Conservation (phyloP, 2,888 invertebrate genomes). For the Eupithecia tripunctaria region DNA sequence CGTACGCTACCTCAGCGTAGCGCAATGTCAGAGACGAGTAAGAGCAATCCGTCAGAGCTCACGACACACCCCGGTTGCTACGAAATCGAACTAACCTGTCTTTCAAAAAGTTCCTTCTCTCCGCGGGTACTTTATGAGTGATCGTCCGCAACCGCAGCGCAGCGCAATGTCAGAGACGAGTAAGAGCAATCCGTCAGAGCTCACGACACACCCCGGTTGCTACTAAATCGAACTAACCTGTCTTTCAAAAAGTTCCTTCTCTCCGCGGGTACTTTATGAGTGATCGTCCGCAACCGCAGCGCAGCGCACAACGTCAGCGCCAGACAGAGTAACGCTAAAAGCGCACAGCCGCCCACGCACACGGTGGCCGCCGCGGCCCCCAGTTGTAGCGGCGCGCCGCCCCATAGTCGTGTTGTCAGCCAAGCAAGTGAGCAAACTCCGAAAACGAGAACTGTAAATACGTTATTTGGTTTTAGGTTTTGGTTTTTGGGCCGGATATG, state of each 20-base stretch:
- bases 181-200: too few relatives aligned
- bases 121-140: slow-evolving; percentile 84
- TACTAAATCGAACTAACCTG: slow-evolving; percentile 58
- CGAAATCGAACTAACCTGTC: slow-evolving; percentile 66
- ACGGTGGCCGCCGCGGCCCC: slow-evolving; percentile 85
- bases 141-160: too few relatives aligned
- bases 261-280: slow-evolving; percentile 85
- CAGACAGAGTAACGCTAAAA: slow-evolving; percentile 87
- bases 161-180: too few relatives aligned
- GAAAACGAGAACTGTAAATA: slow-evolving; percentile 47
- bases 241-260: slow-evolving; percentile 82
- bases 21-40: too few relatives aligned
- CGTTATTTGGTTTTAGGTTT: neutral
- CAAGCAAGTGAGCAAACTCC: slow-evolving; percentile 88
- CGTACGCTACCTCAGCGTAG: too few relatives aligned
- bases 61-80: too few relatives aligned
- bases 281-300: slow-evolving; percentile 84
- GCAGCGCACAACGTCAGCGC: slow-evolving; percentile 88
- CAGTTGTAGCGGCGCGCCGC: slow-evolving; percentile 84
- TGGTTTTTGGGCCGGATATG: neutral
- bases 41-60: too few relatives aligned
- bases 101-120: slow-evolving; percentile 82
- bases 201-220: too few relatives aligned
- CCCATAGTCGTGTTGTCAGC: slow-evolving; percentile 87
- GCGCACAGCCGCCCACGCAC: slow-evolving; percentile 87